These are phyloP conservation scores for Maccullochella peelii DNA, from an alignment of 2,113 vertebrate genomes.

Conservation along the genomic window DNA sequence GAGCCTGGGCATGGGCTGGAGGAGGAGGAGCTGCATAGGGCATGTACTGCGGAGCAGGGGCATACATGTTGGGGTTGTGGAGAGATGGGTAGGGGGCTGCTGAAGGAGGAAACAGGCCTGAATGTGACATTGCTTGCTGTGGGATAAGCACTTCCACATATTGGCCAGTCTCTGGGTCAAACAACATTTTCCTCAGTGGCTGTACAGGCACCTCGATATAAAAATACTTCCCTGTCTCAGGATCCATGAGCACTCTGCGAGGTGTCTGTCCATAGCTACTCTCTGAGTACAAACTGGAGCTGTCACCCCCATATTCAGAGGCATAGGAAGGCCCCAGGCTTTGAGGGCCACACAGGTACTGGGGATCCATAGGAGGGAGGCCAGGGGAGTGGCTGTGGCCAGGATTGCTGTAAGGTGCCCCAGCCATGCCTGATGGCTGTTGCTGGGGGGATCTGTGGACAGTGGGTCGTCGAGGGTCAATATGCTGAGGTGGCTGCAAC, in stretches of 20 bases:
- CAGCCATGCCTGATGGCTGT: constrained; percentile 65
- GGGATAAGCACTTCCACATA: constrained; percentile 95
- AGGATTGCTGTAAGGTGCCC: constrained; percentile 74
- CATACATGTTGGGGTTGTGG: constrained; percentile 84
- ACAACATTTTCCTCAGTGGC: constrained; percentile 90
- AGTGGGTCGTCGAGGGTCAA: constrained; percentile 72
- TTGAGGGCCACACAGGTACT: constrained; percentile 81
- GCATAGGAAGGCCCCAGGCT: constrained; percentile 78
- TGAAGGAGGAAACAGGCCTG: constrained; percentile 87
- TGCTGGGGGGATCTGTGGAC: constrained; percentile 81
- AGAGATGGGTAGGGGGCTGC: constrained; percentile 85
- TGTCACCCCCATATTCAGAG: constrained; percentile 82
- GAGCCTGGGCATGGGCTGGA: constrained; percentile 78
- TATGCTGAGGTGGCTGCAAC: constrained; percentile 66
- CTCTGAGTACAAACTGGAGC: constrained; percentile 81
- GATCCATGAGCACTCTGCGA: constrained; percentile 92
- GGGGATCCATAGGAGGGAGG: constrained; percentile 79
- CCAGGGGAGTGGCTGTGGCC: constrained; percentile 79
- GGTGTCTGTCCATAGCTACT: constrained; percentile 73
- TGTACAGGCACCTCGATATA: constrained; percentile 91
- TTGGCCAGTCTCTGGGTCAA: constrained; percentile 94
- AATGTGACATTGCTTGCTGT: constrained; percentile 85
- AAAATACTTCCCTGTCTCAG: constrained; percentile 94
- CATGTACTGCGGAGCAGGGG: constrained; percentile 84
- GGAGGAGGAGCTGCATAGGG: constrained; percentile 84